Conservation (phyloP, 2,113 vertebrate genomes). For the Zonotrichia leucophrys region DNA sequence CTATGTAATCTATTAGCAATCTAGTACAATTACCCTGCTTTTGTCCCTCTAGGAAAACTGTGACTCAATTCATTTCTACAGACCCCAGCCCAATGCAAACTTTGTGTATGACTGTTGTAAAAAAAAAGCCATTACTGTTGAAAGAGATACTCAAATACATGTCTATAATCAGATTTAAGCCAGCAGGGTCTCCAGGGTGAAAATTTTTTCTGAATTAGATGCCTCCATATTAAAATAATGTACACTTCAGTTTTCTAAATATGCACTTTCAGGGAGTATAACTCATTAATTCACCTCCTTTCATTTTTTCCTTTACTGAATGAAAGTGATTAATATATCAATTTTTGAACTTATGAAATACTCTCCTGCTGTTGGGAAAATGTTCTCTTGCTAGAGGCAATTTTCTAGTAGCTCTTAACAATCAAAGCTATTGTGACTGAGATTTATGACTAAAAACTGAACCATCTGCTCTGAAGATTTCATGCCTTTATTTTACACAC, state of each 20-base stretch:
- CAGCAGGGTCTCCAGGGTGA: not conserved
- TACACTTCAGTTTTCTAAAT: not conserved
- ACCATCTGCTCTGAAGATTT: not conserved
- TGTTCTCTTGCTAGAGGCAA: not conserved
- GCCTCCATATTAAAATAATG: not conserved
- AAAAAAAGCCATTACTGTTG: not conserved
- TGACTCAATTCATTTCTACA: not conserved
- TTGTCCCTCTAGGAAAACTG: not conserved
- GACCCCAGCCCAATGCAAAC: not conserved
- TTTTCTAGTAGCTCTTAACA: not conserved
- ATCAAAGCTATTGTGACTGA: not conserved
- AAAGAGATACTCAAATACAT: not conserved
- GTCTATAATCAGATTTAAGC: not conserved
- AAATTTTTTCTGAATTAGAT: not conserved
- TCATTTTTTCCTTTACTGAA: not conserved
- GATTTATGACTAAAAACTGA: not conserved
- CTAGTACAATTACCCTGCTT: not conserved
- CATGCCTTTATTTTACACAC: not conserved
- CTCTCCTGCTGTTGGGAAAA: not conserved
- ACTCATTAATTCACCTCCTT: not conserved
- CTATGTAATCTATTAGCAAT: not conserved
- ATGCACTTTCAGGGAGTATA: not conserved
- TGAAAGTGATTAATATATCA: not conserved
- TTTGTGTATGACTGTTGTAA: not conserved
- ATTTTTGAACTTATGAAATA: not conserved